phyloP scores from a whole-genome alignment of 2,113 vertebrate species.

The Canis aureus region DNA sequence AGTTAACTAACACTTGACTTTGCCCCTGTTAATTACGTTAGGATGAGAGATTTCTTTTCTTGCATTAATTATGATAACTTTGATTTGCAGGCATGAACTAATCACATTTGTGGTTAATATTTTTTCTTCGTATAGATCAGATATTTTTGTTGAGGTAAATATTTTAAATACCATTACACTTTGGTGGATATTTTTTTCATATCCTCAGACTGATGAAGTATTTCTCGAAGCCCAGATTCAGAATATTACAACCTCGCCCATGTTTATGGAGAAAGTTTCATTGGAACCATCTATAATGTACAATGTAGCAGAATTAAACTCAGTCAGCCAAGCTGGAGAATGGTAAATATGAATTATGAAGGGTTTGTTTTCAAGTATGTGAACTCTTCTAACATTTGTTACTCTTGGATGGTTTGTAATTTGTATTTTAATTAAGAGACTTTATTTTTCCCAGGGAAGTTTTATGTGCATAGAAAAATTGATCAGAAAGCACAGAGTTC shows the following conservation, averaged over 20 bases:
- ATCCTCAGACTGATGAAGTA: slow-evolving; percentile 96
- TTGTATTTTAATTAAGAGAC: background rate
- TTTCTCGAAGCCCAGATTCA: slow-evolving; percentile 99
- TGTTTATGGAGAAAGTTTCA: slow-evolving; percentile 99
- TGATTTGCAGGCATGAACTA: slow-evolving; percentile 96
- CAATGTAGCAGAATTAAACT: slow-evolving; percentile 96
- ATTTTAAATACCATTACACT: slow-evolving; percentile 60
- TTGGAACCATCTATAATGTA: slow-evolving; percentile 99
- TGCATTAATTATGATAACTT: slow-evolving; percentile 88
- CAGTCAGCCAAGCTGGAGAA: slow-evolving; percentile 85
- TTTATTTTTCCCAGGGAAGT: background rate
- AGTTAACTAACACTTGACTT: slow-evolving; percentile 88
- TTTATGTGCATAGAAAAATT: slow-evolving; percentile 41
- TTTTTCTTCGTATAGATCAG: slow-evolving; percentile 83
- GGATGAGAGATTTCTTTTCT: slow-evolving; percentile 88
- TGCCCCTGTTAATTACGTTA: slow-evolving; percentile 86
- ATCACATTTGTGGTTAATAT: slow-evolving; percentile 88
- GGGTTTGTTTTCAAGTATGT: slow-evolving; percentile 79
- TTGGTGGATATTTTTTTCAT: slow-evolving; percentile 79
- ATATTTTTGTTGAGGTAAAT: slow-evolving; percentile 68
- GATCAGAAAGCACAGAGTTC: background rate
- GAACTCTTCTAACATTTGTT: slow-evolving; percentile 77
- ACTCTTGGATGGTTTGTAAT: background rate
- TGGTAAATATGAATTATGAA: slow-evolving; percentile 88
- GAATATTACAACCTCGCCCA: slow-evolving; percentile 99